phyloP scores from a whole-genome alignment of 1,140 invertebrate species.

The Octopus sinensis region DNA sequence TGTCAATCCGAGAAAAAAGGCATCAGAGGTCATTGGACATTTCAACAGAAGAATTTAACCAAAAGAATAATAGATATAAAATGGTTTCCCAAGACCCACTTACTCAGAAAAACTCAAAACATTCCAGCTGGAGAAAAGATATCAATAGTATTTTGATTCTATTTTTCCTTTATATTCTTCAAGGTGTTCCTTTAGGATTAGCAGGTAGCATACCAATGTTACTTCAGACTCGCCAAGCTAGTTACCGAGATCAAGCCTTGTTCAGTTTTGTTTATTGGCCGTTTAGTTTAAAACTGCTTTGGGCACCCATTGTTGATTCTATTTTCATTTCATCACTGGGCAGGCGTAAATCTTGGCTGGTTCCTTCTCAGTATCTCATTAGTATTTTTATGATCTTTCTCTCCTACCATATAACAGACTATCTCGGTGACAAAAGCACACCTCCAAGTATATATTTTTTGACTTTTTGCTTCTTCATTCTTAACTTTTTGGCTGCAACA shows the following conservation, averaged over 20 bases:
- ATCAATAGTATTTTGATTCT: conserved; percentile 71
- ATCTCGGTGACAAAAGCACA: conserved; percentile 36
- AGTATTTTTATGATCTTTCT: conserved; percentile 55
- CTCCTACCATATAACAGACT: conserved; percentile 36
- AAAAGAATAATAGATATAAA: too few species aligned
- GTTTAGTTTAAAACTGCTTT: conserved; percentile 89
- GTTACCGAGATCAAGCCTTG: conserved; percentile 73
- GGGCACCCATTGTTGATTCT: conserved; percentile 97
- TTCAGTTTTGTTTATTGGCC: conserved; percentile 99
- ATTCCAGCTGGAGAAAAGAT: not conserved
- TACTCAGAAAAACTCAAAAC: not conserved
- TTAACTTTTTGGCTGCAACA: conserved; percentile 96
- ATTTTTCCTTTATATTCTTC: conserved; percentile 87
- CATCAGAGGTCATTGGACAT: too few species aligned
- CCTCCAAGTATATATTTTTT: conserved; percentile 78
- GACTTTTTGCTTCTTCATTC: conserved; percentile 81
- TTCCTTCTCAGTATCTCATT: conserved; percentile 80
- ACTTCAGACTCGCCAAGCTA: conserved; percentile 76
- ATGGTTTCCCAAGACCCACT: conserved; percentile 18
- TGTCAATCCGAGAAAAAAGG: too few species aligned
- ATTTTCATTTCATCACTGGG: conserved; percentile 81
- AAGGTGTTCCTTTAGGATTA: conserved; percentile 89
- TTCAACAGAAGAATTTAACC: too few species aligned
- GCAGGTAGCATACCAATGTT: conserved; percentile 92
- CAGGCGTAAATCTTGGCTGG: conserved; percentile 93